phyloP scores from a whole-genome alignment of 2,113 vertebrate genomes.

The Gallinago media region DNA sequence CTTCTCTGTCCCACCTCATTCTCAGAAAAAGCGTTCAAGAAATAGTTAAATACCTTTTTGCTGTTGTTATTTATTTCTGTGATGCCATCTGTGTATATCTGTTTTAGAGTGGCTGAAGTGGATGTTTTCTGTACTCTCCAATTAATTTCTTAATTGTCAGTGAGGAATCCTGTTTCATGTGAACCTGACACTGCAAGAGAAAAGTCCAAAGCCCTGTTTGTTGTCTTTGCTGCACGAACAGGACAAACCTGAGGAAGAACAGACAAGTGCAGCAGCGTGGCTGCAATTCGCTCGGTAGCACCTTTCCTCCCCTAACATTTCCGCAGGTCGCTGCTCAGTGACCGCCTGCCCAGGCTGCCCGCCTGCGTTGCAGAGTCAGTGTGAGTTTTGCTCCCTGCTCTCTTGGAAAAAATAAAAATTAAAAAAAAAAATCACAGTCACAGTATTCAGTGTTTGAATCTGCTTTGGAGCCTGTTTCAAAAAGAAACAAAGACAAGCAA shows the following conservation, averaged over 20 bases:
- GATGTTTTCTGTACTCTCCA: background rate
- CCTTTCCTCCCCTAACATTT: background rate
- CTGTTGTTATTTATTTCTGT: background rate
- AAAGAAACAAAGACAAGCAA: background rate
- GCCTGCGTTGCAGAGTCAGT: fast-evolving
- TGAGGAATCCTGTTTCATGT: background rate
- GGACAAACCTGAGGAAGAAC: background rate
- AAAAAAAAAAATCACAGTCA: background rate
- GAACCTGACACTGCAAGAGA: background rate
- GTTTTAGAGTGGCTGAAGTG: background rate
- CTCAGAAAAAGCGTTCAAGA: background rate
- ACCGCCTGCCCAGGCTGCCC: background rate
- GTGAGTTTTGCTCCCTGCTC: background rate
- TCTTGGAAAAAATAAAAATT: background rate
- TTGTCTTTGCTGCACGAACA: background rate
- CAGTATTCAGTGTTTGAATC: background rate
- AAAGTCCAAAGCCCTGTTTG: background rate
- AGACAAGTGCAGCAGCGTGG: background rate
- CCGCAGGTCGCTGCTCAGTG: background rate
- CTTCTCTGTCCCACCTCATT: fast-evolving
- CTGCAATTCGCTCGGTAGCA: background rate
- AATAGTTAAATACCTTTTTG: background rate
- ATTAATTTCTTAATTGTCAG: background rate
- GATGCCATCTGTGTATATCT: background rate
- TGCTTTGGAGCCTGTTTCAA: background rate